Evolutionary conservation across 2,113 vertebrate genomes (phyloP), one percentile per base, ranked within the genome.

Genomic region (Antidorcas marsupialis): DNA sequence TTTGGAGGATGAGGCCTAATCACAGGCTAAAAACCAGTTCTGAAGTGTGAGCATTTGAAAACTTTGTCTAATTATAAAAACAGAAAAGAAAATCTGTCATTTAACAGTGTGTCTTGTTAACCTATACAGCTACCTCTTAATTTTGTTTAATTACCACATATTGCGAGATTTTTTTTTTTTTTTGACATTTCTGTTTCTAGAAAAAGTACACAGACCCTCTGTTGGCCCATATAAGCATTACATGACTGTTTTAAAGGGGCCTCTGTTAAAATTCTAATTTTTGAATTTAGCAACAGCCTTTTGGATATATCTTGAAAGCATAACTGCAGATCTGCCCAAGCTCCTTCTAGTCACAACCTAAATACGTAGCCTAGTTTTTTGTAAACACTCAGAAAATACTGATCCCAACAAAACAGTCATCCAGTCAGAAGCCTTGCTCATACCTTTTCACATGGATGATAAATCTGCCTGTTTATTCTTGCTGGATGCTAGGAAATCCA

Each of bases 1-100:
- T 71, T 57, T 57, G 55, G 94, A 83, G 86, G 94, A 85, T 53
- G 60, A 83, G 67, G 50, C 67, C 0, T 71, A 78, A 27, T 39
- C 27, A 71, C 4, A 55, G 17, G 60, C 60, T 91, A 53, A 79
- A 87, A 98, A 64, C 43, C n/a, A 97, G 52, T 84, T 88, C 50
- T 64, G 71, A 96, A 90, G 91, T 87, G 82, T 91, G 89, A 39
- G 53, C n/a, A 85, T 52, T 78, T 89, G 82, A 93, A 98, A 97
- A 92, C 95, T 97, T 93, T 96, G 93, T 93, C 95, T 96, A 97
- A 97, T 95, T 94, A 93, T 39, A 87, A 89, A 91, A 84, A 82
- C 84, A 97, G 78, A 76, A 97, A 94, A 95, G 33, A 92, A 97
- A 97, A 91, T n/a, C 67, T 13, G 16, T 30, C 50, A 47, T 47